phyloP scores from a whole-genome alignment of 2,113 vertebrate species.

The Parus major region DNA sequence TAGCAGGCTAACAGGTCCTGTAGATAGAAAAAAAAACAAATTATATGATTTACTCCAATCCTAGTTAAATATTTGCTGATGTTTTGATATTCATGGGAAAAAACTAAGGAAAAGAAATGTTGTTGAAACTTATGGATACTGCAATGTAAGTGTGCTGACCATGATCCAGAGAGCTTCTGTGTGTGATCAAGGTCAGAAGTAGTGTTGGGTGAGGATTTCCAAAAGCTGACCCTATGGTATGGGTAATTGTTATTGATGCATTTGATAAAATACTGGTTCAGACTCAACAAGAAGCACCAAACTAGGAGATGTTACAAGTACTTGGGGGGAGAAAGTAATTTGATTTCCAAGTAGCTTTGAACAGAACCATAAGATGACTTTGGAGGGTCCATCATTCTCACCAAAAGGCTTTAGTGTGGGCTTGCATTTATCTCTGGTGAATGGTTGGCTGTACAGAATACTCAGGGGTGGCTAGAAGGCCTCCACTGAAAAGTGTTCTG shows the following conservation, averaged over 20 bases:
- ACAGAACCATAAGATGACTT: not conserved
- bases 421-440: not conserved
- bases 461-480: not conserved
- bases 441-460: not conserved
- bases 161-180: not conserved
- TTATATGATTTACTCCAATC: not conserved
- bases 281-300: not conserved
- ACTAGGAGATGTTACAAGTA: not conserved
- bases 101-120: not conserved
- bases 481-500: rapidly evolving
- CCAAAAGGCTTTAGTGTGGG: rapidly evolving
- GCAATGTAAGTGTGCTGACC: not conserved
- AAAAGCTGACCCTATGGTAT: not conserved
- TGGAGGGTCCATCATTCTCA: not conserved
- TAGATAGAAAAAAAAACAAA: not conserved
- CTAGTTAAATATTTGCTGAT: not conserved
- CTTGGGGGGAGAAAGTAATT: not conserved
- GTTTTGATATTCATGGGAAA: not conserved
- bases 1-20: not conserved
- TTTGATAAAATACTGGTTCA: not conserved
- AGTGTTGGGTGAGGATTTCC: not conserved
- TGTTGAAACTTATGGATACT: not conserved
- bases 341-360: not conserved
- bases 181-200: not conserved
- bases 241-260: not conserved